Conservation (phyloP, 2,888 invertebrate genomes). For the Caenorhabditis sulstoni region DNA sequence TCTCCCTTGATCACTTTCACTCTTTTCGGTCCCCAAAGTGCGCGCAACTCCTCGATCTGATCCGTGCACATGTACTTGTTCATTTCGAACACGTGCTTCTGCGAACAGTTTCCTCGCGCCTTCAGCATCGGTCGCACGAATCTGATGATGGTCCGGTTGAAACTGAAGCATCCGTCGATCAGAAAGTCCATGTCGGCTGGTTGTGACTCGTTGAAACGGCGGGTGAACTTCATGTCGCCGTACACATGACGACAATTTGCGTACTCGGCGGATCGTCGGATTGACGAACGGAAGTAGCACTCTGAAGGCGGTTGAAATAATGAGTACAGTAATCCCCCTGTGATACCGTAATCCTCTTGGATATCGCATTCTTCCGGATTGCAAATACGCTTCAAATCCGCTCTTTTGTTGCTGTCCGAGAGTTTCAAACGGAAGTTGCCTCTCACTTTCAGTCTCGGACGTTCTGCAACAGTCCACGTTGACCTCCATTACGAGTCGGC, state of each 20-base stretch:
- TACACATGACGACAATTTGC: slow-evolving; percentile 18
- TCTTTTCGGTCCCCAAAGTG: slow-evolving; percentile 12
- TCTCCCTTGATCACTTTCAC: not conserved
- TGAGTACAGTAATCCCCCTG: too few relatives aligned
- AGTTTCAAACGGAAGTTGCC: slow-evolving; percentile 32
- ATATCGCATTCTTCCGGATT: slow-evolving; percentile 25
- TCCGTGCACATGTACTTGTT: slow-evolving; percentile 47
- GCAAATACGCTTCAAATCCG: slow-evolving; percentile 9
- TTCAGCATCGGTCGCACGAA: slow-evolving; percentile 5
- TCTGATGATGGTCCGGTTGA: slow-evolving; percentile 35
- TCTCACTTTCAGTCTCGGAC: slow-evolving; percentile 16
- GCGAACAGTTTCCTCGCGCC: slow-evolving; percentile 12
- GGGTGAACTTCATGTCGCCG: slow-evolving; percentile 33
- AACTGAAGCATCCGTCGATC: slow-evolving; percentile 32
- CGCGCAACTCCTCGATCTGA: slow-evolving; percentile 23
- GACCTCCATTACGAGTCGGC: too few relatives aligned
- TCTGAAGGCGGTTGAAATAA: slow-evolving; percentile 28
- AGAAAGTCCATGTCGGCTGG: slow-evolving; percentile 19
- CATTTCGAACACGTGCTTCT: slow-evolving; percentile 13
- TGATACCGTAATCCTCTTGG: slow-evolving; percentile 25
- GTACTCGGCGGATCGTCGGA: slow-evolving; percentile 7
- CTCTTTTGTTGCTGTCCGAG: not conserved
- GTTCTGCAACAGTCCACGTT: slow-evolving; percentile 29
- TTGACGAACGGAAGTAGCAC: slow-evolving; percentile 23
- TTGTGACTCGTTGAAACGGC: slow-evolving; percentile 1